phyloP scores from a whole-genome alignment of 2,888 invertebrate genomes.

The Melipona bicolor region DNA sequence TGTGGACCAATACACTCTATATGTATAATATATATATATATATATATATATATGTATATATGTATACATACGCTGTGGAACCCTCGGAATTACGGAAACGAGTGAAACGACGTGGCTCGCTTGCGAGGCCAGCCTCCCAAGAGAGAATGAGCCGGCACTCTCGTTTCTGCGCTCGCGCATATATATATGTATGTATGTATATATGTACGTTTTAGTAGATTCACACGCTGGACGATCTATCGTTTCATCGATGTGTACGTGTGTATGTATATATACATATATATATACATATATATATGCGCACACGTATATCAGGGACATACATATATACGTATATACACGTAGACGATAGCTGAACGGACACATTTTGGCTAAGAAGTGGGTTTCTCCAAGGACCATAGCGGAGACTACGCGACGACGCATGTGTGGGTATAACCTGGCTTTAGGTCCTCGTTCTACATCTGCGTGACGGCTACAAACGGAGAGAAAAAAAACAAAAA shows the following conservation, averaged over 20 bases:
- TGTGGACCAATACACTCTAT: background rate
- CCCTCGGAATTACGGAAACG: background rate
- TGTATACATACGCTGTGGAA: background rate
- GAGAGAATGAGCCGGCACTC: conserved; percentile 73
- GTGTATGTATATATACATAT: conserved; percentile 11
- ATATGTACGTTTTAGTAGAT: background rate
- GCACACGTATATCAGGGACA: conserved; percentile 10
- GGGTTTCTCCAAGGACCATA: conserved; percentile 64
- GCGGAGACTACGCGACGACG: conserved; percentile 63
- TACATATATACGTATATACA: conserved; percentile 47
- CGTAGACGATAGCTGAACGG: conserved; percentile 54
- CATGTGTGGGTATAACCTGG: background rate
- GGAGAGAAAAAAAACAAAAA: background rate
- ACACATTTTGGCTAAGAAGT: conserved; percentile 56
- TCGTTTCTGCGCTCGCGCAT: conserved; percentile 63
- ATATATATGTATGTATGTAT: conserved; percentile 12
- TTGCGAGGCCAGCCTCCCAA: conserved; percentile 64
- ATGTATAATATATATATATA: background rate
- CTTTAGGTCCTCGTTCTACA: conserved; percentile 1
- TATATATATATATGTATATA: background rate
- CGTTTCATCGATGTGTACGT: conserved; percentile 42
- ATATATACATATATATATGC: conserved; percentile 20
- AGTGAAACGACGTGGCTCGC: conserved; percentile 21
- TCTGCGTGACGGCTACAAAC: conserved; percentile 44
- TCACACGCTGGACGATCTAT: conserved; percentile 52